These are phyloP conservation scores for Tolypeutes matacus DNA, from an alignment of 2,797 vertebrate genomes.

Conservation along the genomic window DNA sequence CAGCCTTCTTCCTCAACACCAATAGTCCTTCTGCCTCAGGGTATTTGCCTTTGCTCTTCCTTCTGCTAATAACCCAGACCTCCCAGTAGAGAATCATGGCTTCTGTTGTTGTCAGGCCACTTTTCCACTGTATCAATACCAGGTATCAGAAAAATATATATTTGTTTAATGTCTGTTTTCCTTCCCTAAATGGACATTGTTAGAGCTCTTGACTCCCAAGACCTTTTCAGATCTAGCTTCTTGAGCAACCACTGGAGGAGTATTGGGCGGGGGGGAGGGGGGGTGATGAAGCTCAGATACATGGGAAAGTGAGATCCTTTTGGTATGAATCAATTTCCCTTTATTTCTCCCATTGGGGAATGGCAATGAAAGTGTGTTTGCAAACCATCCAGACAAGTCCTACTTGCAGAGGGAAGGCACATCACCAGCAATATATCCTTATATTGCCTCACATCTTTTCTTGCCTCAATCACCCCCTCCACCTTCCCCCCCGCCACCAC, in stretches of 20 bases:
- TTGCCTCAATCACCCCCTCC: neutral
- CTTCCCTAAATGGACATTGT: too few relatives aligned
- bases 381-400: conserved; percentile 40
- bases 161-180: too few relatives aligned
- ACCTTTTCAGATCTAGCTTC: neutral
- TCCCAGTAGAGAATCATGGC: too few relatives aligned
- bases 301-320: neutral
- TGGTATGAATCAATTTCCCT: neutral
- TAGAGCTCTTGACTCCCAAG: neutral
- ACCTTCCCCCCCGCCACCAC: neutral
- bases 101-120: too few relatives aligned
- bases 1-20: too few relatives aligned
- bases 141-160: too few relatives aligned
- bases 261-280: too few relatives aligned
- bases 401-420: neutral
- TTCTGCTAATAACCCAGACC: too few relatives aligned
- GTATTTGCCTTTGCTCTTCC: too few relatives aligned
- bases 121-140: too few relatives aligned
- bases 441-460: neutral
- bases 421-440: neutral
- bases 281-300: neutral
- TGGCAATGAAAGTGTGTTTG: neutral
- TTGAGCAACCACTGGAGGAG: neutral
- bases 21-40: too few relatives aligned
- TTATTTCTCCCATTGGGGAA: neutral